Base-by-base conservation (phyloP, 2,113 vertebrate species). In the Oostethus manadensis region DNA sequence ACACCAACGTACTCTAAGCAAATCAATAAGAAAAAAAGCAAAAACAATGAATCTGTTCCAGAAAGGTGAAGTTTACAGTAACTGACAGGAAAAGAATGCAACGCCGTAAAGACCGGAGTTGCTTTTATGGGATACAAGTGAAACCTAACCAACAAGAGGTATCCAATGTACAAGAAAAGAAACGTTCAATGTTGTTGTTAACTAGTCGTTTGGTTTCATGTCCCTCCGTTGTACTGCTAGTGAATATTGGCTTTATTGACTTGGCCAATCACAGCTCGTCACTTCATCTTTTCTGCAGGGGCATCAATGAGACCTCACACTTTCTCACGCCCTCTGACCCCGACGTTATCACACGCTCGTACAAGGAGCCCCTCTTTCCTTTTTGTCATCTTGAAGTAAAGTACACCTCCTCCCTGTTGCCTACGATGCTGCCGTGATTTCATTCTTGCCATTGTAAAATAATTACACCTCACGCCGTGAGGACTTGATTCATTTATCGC, bases 361-460 rank as follows among this genome's bases (percentile, higher is more conserved):
- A 61, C 43, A 35, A 46, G 22, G 1, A 11, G 38, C 48, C 20
- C 23, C 33, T 51, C 35, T 50, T 51, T 22, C 29, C 35, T 40
- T 20, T 22, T 21, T 44, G 57, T 80, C 49, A 55, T 62, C 55
- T 47, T 48, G 23, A 45, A 44, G 55, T 44, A 49, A 69, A 64
- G 59, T 60, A 45, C 66, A 8, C 20, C 61, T 60, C 65, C 58
- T 43, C 46, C 13, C n/a, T 22, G 68, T 59, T 56, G 44, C 55
- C 57, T 50, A 29, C 21, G 35, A 60, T 70, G 55, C 47, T 18
- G 61, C 54, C 43, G 47, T 88, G 79, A 86, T 86, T 86, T 67
- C 21, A 87, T 86, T 83, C 71, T 68, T 76, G 47, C 56, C 18
- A 42, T 49, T 73, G 40, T 77, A 83, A 86, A 82, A 86, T 64